Evolutionary conservation across 2,113 vertebrate species (phyloP).

Genomic region (Ptychochromis oligacanthus): DNA sequence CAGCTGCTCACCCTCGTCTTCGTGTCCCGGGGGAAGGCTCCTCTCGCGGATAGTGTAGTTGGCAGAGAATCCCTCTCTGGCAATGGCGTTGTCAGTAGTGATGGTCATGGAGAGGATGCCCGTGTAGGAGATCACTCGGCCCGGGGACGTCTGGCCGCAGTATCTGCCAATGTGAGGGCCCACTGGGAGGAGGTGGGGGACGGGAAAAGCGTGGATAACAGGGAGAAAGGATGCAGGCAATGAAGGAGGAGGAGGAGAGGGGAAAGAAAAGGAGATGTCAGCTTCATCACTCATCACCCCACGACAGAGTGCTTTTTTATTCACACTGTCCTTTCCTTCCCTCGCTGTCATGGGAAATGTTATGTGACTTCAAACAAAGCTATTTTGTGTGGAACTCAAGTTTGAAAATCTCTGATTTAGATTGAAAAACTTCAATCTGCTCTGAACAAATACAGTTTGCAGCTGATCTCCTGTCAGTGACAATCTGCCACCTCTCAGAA

Average conservation of each 20-base stretch:
- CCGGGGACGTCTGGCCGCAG: slow-evolving; percentile 93
- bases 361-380: neutral
- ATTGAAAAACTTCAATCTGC: neutral
- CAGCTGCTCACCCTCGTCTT: slow-evolving; percentile 84
- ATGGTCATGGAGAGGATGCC: slow-evolving; percentile 96
- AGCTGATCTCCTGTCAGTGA: slow-evolving; percentile 12
- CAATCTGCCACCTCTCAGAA: slow-evolving; percentile 4
- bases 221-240: neutral
- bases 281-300: slow-evolving; percentile 18
- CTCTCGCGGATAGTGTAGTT: slow-evolving; percentile 92
- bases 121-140: slow-evolving; percentile 89
- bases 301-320: neutral
- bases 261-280: slow-evolving; percentile 16
- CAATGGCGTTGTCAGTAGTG: slow-evolving; percentile 95
- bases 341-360: slow-evolving; percentile 2
- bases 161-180: slow-evolving; percentile 95
- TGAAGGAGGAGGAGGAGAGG: neutral
- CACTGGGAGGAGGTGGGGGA: slow-evolving; percentile 69
- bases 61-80: slow-evolving; percentile 95
- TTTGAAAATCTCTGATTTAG: neutral
- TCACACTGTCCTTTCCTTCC: neutral
- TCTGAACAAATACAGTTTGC: neutral
- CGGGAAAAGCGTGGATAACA: rapidly evolving
- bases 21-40: slow-evolving; percentile 74
- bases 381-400: neutral